Conservation (phyloP, 2,888 invertebrate species). For the Cheiracanthium punctorium region DNA sequence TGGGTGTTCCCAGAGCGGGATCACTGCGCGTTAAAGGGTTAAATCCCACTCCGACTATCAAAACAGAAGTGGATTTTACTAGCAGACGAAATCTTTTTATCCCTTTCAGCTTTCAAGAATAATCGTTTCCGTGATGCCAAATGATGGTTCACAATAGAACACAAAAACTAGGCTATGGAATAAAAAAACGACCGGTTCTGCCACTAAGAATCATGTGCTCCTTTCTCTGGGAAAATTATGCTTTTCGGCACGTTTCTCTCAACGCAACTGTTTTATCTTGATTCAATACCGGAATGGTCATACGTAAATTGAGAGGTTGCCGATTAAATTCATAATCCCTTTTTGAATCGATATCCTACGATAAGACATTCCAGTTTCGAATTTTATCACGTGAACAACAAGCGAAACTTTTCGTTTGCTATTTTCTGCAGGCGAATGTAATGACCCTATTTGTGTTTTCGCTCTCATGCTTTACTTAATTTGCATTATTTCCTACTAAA, state of each 20-base stretch:
- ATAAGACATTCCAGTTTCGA: no score
- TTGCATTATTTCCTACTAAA: no score
- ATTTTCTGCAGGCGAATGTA: no score
- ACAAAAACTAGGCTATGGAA: conserved; percentile 50
- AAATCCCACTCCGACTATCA: neutral
- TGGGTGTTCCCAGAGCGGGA: no score
- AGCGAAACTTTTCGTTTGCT: no score
- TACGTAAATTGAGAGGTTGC: neutral
- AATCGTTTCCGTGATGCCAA: conserved; percentile 28
- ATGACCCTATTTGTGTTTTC: no score
- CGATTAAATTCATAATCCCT: neutral
- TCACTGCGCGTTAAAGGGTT: no score
- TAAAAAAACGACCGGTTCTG: conserved; percentile 45
- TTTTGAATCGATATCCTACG: no score
- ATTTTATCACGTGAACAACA: no score
- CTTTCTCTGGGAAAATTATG: conserved; percentile 14
- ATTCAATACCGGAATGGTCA: neutral
- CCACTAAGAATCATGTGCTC: neutral
- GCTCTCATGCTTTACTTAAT: no score
- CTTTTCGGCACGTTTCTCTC: neutral
- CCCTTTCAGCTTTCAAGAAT: neutral
- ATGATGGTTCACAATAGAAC: conserved; percentile 42
- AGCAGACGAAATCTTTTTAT: neutral
- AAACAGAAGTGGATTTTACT: neutral
- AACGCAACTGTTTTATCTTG: neutral